Evolutionary conservation across 2,797 vertebrate genomes (phyloP).

Genomic region (Pampus argenteus): DNA sequence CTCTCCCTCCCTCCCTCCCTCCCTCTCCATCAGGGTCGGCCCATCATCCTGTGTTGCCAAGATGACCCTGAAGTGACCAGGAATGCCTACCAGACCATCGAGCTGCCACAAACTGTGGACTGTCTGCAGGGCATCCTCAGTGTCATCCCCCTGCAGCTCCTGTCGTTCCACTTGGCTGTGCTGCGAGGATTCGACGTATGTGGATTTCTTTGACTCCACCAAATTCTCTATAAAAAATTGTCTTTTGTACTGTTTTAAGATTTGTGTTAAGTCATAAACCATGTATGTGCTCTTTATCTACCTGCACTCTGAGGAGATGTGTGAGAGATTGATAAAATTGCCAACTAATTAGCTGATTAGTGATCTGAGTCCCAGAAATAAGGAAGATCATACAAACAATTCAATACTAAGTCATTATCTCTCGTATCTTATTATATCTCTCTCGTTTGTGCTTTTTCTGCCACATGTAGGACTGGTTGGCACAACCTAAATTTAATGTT

Average conservation of each 20-base stretch:
- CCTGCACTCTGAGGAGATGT: neutral
- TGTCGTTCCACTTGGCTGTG: conserved; percentile 97
- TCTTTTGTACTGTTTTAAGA: neutral
- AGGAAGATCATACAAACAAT: neutral
- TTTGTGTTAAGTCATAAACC: neutral
- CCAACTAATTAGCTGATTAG: neutral
- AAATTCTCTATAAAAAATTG: neutral
- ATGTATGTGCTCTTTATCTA: neutral
- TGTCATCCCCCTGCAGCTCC: conserved; percentile 93
- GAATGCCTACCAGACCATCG: conserved; percentile 91
- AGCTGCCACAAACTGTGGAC: conserved; percentile 94
- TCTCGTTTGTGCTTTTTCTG: too few species aligned
- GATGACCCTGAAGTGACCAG: conserved; percentile 90
- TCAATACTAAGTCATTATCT: neutral
- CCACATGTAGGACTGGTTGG: neutral
- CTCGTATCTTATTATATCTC: too few species aligned
- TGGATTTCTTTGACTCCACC: conserved; percentile 21
- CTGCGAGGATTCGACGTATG: conserved; percentile 94
- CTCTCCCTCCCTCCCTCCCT: neutral
- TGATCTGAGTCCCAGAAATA: neutral
- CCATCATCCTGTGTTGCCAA: conserved; percentile 93
- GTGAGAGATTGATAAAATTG: neutral
- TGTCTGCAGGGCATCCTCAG: conserved; percentile 96
- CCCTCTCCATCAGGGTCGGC: conserved; percentile 86
- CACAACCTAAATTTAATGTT: neutral